A percentile compares a stretch with the other conserved stretches of the same genome.
Evolutionary conservation across 2,888 invertebrate species (phyloP).

Genomic region (Drosophila nigricruria): DNA sequence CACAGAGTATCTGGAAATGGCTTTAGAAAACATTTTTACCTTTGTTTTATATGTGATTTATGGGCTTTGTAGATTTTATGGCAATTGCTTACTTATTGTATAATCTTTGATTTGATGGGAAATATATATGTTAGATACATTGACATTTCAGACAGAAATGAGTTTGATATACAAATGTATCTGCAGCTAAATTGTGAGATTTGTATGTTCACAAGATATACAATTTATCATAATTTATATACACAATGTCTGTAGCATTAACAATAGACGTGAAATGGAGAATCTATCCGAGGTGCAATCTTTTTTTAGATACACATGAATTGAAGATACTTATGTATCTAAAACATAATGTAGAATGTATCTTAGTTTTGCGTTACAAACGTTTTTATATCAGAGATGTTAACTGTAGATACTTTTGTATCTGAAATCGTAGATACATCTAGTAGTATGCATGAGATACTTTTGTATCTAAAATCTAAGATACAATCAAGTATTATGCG

Average conservation of each 20-base stretch:
- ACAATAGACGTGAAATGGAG: background rate
- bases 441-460: background rate
- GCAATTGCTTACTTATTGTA: no score
- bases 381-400: background rate
- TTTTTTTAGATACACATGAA: background rate
- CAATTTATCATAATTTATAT: background rate
- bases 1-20: background rate
- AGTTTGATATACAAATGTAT: conserved; percentile 4
- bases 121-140: background rate
- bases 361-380: background rate
- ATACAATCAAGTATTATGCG: background rate
- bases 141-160: background rate
- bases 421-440: background rate
- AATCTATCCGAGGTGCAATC: background rate
- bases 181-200: background rate
- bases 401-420: background rate
- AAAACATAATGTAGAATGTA: background rate
- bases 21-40: no score
- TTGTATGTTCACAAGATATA: no score
- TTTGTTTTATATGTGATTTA: no score
- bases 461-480: background rate
- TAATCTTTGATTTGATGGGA: no score
- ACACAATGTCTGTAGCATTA: background rate
- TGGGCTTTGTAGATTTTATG: no score
- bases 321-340: background rate